phyloP scores from a whole-genome alignment of 2,888 invertebrate species.

The Lysandra bellargus region DNA sequence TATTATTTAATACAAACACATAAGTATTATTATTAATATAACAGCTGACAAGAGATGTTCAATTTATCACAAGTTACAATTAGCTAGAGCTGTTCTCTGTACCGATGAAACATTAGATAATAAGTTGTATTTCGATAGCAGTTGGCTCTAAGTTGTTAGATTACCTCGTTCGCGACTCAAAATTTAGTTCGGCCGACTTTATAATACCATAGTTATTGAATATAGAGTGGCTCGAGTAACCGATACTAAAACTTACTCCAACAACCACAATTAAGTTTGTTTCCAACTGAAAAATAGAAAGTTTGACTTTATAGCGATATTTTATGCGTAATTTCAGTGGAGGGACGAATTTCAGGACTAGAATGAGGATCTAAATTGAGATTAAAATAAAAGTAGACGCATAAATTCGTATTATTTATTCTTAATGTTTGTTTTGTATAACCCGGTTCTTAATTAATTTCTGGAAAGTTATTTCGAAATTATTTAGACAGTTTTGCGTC shows the following conservation, averaged over 20 bases:
- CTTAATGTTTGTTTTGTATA: conserved; percentile 14
- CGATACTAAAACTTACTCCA: not conserved
- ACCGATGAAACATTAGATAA: conserved; percentile 2
- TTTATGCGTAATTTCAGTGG: not conserved
- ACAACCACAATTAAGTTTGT: not conserved
- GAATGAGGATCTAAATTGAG: not conserved
- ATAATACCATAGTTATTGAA: not conserved
- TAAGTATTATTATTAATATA: no score
- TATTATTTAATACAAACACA: not conserved
- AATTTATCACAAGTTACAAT: not conserved
- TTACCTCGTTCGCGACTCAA: not conserved
- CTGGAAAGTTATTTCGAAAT: conserved; percentile 22
- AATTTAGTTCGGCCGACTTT: conserved; percentile 12
- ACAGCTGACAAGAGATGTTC: not conserved
- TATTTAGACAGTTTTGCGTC: conserved; percentile 19
- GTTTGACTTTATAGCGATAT: not conserved
- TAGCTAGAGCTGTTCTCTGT: not conserved
- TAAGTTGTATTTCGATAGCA: conserved; percentile 20
- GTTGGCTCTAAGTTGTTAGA: conserved; percentile 9
- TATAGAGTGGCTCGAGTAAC: not conserved
- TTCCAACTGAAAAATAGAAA: not conserved
- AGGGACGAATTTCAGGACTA: not conserved
- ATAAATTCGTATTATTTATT: conserved; percentile 5
- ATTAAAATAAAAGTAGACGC: not conserved
- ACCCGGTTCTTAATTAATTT: conserved; percentile 19